Base-by-base conservation (phyloP, 2,797 vertebrate species). In the Tarsius wallacei region DNA sequence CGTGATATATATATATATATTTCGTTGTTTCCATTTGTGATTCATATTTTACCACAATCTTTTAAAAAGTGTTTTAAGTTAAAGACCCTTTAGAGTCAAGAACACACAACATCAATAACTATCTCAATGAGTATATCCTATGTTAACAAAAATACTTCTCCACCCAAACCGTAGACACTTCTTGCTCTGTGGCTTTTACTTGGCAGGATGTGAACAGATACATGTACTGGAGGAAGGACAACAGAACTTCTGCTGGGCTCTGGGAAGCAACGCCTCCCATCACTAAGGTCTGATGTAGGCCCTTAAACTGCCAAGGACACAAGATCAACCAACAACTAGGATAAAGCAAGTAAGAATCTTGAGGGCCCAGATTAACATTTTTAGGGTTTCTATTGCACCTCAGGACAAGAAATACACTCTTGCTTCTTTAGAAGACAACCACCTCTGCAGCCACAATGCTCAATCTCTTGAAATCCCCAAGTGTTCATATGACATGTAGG, bases 21-120 rank as follows among this genome's bases (percentile, higher is more conserved):
- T 42, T 42, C 42, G 42, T 42, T 42, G 42, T 42, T 42, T 42
- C 42, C 42, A 42, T 42, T 42, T 42, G 42, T 42, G 42, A 42
- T 42, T 42, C 5, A 33, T 63, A 77, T 71, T 81, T 93, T 93
- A 92, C 5, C 71, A 96, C 14, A 86, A 77, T 78, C 42, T 42
- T 61, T 33, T 17, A 85, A 92, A 36, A 12, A 4, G 10, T 77
- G 49, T 33, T 78, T 87, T 78, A 59, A 73, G 12, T 31, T 80
- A 49, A 81, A 14, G 14, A 61, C 24, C 21, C n/a, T 73, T 33
- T 55, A 47, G 12, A 47, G 19, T 61, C 19, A 76, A 94, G 47
- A 95, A 87, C 7, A 80, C 21, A 90, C 21, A 90, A 64, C 14
- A 47, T 9, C 26, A 85, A 31, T 24, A 82, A 63, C 7, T 57